Evolutionary conservation across 2,113 vertebrate genomes (phyloP).

Genomic region (Mus spicilegus): DNA sequence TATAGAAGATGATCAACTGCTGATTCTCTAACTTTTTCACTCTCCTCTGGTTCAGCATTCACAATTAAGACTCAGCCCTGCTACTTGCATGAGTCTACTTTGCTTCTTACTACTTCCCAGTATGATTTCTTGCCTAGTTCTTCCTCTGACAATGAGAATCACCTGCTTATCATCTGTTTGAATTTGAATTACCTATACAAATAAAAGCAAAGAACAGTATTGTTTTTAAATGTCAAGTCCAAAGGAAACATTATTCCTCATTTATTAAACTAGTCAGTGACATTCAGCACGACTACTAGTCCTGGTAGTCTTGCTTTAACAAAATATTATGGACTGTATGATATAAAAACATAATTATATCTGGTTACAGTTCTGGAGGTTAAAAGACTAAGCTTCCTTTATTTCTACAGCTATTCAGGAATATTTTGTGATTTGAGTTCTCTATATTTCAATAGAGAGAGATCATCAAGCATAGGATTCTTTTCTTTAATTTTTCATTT

Average conservation of each 20-base stretch:
- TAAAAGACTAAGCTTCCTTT: not conserved
- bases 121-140: not conserved
- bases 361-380: not conserved
- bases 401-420: not conserved
- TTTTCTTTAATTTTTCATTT: conserved; percentile 45
- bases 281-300: not conserved
- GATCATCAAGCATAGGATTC: not conserved
- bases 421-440: conserved; percentile 18
- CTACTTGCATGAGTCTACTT: not conserved
- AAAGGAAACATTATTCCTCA: not conserved
- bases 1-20: too few species aligned
- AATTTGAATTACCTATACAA: not conserved
- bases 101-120: not conserved
- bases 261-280: not conserved
- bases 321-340: not conserved
- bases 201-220: not conserved
- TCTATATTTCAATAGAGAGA: conserved; percentile 16
- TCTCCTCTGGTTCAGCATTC: not conserved
- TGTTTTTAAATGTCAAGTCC: conserved; percentile 25
- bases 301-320: not conserved
- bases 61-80: not conserved
- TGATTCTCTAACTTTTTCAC: not conserved
- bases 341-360: not conserved
- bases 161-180: not conserved
- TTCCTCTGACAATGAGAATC: not conserved